Evolutionary conservation across 2,797 vertebrate species (phyloP), one percentile per base, ranked within the genome.

Genomic region (Rhadinocentrus ornatus): DNA sequence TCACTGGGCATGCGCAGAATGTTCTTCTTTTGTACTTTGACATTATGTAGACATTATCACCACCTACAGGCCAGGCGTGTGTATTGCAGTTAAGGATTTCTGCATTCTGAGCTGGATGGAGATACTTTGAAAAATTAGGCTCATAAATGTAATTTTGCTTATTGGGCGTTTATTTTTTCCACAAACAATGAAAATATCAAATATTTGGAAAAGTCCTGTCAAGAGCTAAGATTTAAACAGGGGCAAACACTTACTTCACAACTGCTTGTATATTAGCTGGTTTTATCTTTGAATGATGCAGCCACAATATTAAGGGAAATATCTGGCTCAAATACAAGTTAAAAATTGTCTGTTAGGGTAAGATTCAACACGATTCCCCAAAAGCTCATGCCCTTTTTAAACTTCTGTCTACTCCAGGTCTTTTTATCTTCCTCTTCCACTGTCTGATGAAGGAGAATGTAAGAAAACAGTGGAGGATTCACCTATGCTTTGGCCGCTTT

Each of bases 381-480:
- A 12, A 34, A 22, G 46, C 26, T 79, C 44, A 46, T 29, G 41
- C 10, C 56, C 15, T 34, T 68, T 12, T 62, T 35, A 13, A 22
- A 77, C 58, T 50, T 69, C 6, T 71, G 39, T 65, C n/a, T 71
- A 29, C 79, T 90, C 0, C 79, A 95, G 93, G 94, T 35, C 86
- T 94, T 74, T 93, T 94, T 52, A 92, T 95, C 70, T 94, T 94
- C 50, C n/a, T 94, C 65, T 94, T 94, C 62, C 92, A 94, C 86
- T 94, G 94, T 70, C 83, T 94, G 64, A 93, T 93, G 93, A 93
- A 92, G 85, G 93, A 94, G 69, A 94, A 93, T 0, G 93, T 93
- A 18, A 89, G 92, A 29, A 93, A 89, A 57, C 91, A 94, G 70
- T 94, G 92, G 90, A 92, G 93, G 85, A 81, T 90, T 54, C 89